Base-by-base conservation (phyloP, 2,797 vertebrate genomes). In the Chrosomus eos region DNA sequence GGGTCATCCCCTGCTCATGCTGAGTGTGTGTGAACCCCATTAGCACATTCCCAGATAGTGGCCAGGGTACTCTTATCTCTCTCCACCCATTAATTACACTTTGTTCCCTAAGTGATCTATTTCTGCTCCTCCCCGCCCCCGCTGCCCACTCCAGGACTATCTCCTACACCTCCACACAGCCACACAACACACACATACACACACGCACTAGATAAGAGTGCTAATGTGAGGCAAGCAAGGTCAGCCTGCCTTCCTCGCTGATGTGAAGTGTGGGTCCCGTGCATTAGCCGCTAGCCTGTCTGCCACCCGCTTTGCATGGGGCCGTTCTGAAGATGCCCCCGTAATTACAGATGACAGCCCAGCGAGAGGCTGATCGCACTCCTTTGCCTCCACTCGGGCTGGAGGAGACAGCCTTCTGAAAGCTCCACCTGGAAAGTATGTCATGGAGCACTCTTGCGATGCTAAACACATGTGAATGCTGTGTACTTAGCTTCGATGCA, bases 101-200 rank as follows among this genome's bases (percentile, higher is more conserved):
- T 95, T 95, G 95, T 95, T 96, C 95, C 93, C 93, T 95, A 95
- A 96, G 95, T 96, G 95, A 96, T 95, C 95, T 95, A 95, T 96
- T 96, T 95, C 95, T 94, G 93, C 94, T 93, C 92, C 87, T 91
- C 91, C 93, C 93, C 93, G 88, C 92, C 93, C 93, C 92, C 90
- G 80, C 92, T 91, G 93, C 93, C 91, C 92, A 93, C 93, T 93
- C 87, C 87, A 75, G 85, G 89, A 90, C 93, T 86, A 86, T 89
- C 80, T 90, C 76, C 80, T 51, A 48, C 64, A 73, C 80, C 60
- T 36, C 87, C 75, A 45, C 80, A 73, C 38, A 71, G 53, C 31
- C 33, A 62, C 72, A 21, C 40, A 66, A 67, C 55, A 62, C 62
- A 78, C 62, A 33, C 88, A 85, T 83, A 74, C 87, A 85, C 85